phyloP scores from a whole-genome alignment of 2,113 vertebrate genomes.

The Platanista minor region DNA sequence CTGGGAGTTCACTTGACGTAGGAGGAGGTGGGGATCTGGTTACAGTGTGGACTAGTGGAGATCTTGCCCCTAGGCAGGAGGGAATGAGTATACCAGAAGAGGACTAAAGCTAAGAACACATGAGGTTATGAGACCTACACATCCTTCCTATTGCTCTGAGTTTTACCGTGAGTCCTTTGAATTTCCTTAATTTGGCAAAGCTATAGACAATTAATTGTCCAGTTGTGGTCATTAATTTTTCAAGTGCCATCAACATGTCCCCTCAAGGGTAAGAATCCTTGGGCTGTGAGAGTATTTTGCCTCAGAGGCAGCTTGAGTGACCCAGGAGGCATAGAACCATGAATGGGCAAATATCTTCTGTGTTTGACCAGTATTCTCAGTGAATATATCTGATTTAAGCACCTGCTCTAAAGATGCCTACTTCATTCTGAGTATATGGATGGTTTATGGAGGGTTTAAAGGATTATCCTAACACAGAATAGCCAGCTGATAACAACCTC shows the following conservation, averaged over 20 bases:
- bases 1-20: neutral
- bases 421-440: neutral
- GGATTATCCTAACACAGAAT: neutral
- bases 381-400: neutral
- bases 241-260: neutral
- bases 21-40: neutral
- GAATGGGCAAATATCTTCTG: neutral
- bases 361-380: neutral
- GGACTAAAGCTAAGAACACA: neutral
- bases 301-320: neutral
- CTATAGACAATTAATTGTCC: neutral
- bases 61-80: neutral
- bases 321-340: neutral
- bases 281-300: neutral
- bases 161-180: neutral
- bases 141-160: neutral
- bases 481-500: neutral
- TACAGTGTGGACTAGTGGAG: neutral
- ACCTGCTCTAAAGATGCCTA: neutral
- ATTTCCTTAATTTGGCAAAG: constrained; percentile 6
- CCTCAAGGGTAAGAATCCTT: neutral
- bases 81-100: neutral
- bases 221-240: neutral
- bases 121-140: neutral
- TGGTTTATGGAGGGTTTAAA: neutral